Conservation (phyloP, 2,113 vertebrate genomes). For the Cettia cetti region DNA sequence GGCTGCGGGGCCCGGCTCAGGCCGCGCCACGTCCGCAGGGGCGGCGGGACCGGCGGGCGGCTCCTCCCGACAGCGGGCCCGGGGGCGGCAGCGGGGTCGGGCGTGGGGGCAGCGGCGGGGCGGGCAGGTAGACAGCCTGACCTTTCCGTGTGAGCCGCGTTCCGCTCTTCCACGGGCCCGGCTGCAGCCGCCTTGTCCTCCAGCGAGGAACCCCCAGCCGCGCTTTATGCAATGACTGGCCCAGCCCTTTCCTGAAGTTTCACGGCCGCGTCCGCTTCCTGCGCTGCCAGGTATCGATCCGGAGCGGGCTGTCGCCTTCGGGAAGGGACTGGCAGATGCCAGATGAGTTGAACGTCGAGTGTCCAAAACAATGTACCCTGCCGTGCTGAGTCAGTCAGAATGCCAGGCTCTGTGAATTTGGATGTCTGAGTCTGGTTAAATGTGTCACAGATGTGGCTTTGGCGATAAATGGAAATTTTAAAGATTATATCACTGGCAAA, state of each 20-base stretch:
- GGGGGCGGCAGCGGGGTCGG: not conserved
- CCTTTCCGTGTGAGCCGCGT: not conserved
- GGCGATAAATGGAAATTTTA: not conserved
- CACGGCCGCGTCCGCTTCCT: not conserved
- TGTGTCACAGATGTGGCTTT: not conserved
- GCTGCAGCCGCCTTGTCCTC: not conserved
- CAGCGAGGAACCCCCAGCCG: not conserved
- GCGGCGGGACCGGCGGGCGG: no score
- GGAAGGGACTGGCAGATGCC: not conserved
- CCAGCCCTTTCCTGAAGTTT: slow-evolving; percentile 27
- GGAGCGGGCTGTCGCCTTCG: not conserved
- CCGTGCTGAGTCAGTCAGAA: rapidly evolving
- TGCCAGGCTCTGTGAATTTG: not conserved
- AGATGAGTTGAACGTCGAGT: rapidly evolving
- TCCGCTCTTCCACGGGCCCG: rapidly evolving
- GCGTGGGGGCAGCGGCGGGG: not conserved
- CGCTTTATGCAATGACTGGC: not conserved
- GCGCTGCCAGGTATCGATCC: not conserved
- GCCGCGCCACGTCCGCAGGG: not conserved
- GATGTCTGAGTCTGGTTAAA: not conserved
- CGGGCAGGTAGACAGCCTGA: not conserved
- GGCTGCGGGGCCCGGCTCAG: not conserved
- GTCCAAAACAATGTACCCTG: not conserved
- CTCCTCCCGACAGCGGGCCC: not conserved
- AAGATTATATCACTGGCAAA: rapidly evolving